Evolutionary conservation across 2,888 invertebrate species (phyloP), one percentile per base, ranked within the genome.

Genomic region (Cyrtodaria siliqua): DNA sequence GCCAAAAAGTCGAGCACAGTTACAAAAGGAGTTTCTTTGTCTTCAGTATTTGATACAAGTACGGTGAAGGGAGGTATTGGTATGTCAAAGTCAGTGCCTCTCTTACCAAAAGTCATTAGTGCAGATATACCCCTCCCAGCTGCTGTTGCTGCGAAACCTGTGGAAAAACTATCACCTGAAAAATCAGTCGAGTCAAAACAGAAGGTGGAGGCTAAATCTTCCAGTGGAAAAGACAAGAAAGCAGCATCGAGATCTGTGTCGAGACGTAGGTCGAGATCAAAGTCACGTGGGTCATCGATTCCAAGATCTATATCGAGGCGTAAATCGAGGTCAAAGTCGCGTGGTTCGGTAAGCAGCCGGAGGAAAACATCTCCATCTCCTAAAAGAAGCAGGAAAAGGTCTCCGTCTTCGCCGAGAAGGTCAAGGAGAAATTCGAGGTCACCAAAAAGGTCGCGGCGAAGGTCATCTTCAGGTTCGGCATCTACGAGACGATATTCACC

Each of bases 401-500:
- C 59, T 40, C 16, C 20, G 40, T 59, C 59, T 8, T n/a, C 40
- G 14, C 16, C 24, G 2, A 26, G 55, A 63, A 50, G 61, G 29
- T 82, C 80, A 24, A 69, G 73, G 23, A 66, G 78, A 42, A 74
- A 76, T 57, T 69, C 69, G 33, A 74, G 66, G 33, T 83, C 81
- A 56, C 77, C 75, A 29, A 62, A 55, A 24, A 61, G 73, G 20
- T 44, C 49, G 20, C 24, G 77, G 67, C 44, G 76, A 38, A 61
- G 75, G 29, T 56, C 70, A 55, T 73, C 56, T 20, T 63, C 73
- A 49, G 53, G 71, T 53, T 68, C 73, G 16, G 44, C 56, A 55
- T 72, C 69, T 42, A 83, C 64, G 26, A 57, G 61, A 62, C 70
- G 67, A 62, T 66, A 60, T 18, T 64, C 64, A 40, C 68, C 74